A percentile compares a stretch with the other conserved stretches of the same genome.
Evolutionary conservation across 2,113 vertebrate genomes (phyloP).

Genomic region (Hymenochirus boettgeri): DNA sequence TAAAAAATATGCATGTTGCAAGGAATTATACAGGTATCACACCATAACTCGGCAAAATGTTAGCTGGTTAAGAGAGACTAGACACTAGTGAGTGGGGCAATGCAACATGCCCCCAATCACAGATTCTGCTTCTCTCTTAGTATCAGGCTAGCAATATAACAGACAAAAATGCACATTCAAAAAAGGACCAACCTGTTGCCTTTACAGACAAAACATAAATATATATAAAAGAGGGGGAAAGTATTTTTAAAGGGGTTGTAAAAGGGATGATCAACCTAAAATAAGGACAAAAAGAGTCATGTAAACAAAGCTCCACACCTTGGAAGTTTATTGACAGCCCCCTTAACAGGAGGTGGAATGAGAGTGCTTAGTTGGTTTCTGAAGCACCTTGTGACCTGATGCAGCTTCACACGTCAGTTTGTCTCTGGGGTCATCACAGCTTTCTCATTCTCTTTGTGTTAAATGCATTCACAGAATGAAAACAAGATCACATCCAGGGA

Average conservation of each 20-base stretch:
- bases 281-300: conserved; percentile 1
- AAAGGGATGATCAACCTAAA: neutral
- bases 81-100: neutral
- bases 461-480: conserved; percentile 94
- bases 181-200: neutral
- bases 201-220: neutral
- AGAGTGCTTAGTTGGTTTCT: neutral
- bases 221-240: no score
- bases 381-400: neutral
- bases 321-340: conserved; percentile 19
- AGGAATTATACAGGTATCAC: neutral
- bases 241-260: neutral
- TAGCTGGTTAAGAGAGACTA: no score
- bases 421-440: conserved; percentile 56
- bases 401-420: conserved; percentile 5
- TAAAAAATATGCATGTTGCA: neutral
- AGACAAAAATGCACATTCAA: conserved; percentile 10
- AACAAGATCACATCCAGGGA: conserved; percentile 56
- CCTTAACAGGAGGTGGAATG: conserved; percentile 10
- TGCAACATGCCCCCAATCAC: neutral
- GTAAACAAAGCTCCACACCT: conserved; percentile 30
- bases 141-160: neutral
- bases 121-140: neutral
- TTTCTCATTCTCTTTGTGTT: conserved; percentile 66
- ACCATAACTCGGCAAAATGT: neutral